A percentile compares a stretch with the other conserved stretches of the same genome.
phyloP scores from a whole-genome alignment of 2,797 vertebrate species.

The Lindbergichthys nudifrons region DNA sequence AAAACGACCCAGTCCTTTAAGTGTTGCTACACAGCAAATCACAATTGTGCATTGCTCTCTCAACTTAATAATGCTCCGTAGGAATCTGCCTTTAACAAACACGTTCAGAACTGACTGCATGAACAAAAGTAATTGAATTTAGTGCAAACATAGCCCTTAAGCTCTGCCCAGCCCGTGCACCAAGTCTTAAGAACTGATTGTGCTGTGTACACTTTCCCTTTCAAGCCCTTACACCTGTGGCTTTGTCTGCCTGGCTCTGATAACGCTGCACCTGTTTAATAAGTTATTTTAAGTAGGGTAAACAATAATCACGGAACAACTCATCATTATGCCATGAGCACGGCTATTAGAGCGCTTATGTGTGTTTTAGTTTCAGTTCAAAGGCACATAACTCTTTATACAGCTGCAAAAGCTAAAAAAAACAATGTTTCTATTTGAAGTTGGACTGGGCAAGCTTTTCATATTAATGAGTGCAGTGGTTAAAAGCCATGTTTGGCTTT shows the following conservation, averaged over 20 bases:
- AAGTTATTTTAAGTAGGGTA: constrained; percentile 69
- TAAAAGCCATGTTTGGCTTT: constrained; percentile 43
- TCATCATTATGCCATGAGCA: constrained; percentile 68
- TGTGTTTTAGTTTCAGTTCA: constrained; percentile 58
- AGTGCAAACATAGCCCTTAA: constrained; percentile 47
- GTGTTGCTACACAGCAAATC: constrained; percentile 3
- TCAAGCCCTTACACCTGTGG: constrained; percentile 74
- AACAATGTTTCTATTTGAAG: constrained; percentile 34
- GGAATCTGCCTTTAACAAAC: constrained; percentile 67
- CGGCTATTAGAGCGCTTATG: constrained; percentile 59
- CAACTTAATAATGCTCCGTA: constrained; percentile 9
- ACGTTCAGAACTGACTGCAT: not conserved
- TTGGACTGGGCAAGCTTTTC: constrained; percentile 13
- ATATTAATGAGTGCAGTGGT: constrained; percentile 46
- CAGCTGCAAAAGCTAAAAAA: constrained; percentile 61
- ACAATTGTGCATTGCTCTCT: not conserved
- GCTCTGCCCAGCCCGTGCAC: constrained; percentile 39
- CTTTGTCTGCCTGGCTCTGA: constrained; percentile 73
- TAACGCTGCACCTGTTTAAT: constrained; percentile 77
- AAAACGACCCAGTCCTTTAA: not conserved
- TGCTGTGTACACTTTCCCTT: constrained; percentile 67
- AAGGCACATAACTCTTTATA: constrained; percentile 56
- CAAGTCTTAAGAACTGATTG: constrained; percentile 55
- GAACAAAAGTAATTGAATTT: constrained; percentile 58
- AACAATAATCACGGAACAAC: constrained; percentile 76